Base-by-base conservation (phyloP, 2,113 vertebrate genomes). In the Heterotis niloticus region DNA sequence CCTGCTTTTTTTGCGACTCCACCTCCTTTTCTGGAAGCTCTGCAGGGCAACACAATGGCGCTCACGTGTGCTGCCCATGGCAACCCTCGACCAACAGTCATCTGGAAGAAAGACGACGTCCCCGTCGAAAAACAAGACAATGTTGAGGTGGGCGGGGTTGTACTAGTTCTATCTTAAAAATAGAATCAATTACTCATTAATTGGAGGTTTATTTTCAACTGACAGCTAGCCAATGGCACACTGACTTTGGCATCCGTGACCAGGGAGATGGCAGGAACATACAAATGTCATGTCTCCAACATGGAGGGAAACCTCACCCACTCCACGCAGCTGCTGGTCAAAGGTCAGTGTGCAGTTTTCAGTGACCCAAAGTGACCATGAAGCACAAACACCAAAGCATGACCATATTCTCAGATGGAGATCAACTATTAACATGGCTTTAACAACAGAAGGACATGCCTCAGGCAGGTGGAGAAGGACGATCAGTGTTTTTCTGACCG, bases 201-300 rank as follows among this genome's bases (percentile, higher is more conserved):
- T 74, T 26, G 51, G 17, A 56, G 13, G 20, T 52, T 17, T 75
- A 75, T 29, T 12, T 10, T 71, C 68, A 26, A 51, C 1, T 79
- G 65, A 24, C 79, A 98, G 97, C 94, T 97, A 81, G 91, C 89
- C 83, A 98, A 97, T 62, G 97, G 95, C 62, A 95, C 92, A 0
- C 88, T 99, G 88, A 90, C 88, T 87, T 91, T 99, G 77, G 87
- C 81, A 0, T 84, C 78, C 0, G 94, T 94, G 86, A 92, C 91
- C 9, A 93, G 92, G 3, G 85, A 92, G 87, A 93, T 88, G 0
- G 90, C 95, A 0, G 97, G 97, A 82, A 87, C 93, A 69, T 98
- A 98, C 83, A 95, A 91, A 59, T 99, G 97, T 88, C 95, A 96
- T 0, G 96, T 97, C 0, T 94, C 94, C 86, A 98, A 95, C 86